These are phyloP conservation scores for Ochlodes sylvanus DNA, from an alignment of 2,888 invertebrate species.

Conservation along the genomic window DNA sequence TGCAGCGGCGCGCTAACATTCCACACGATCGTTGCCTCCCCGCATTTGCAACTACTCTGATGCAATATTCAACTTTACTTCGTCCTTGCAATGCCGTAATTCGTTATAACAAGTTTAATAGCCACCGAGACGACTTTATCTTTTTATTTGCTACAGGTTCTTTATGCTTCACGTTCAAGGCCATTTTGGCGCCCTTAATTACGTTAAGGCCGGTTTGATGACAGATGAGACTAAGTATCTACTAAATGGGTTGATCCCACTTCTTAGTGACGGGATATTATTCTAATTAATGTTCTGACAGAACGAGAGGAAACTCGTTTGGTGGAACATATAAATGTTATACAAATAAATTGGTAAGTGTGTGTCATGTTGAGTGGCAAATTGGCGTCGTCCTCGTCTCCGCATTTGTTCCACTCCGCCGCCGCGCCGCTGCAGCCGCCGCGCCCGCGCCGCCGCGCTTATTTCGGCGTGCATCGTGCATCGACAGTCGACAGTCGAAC, in stretches of 20 bases:
- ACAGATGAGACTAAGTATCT: constrained; percentile 53
- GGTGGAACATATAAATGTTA: constrained; percentile 68
- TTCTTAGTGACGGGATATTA: constrained; percentile 41
- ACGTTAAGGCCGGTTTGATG: constrained; percentile 60
- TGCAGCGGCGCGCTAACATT: constrained; percentile 68
- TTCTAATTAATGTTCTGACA: constrained; percentile 39
- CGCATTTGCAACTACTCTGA: constrained; percentile 74
- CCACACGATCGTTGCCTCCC: constrained; percentile 80
- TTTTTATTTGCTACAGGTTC: constrained; percentile 68
- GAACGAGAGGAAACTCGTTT: constrained; percentile 55
- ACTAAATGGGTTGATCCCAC: constrained; percentile 54
- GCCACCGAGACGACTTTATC: constrained; percentile 73
- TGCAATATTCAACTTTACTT: constrained; percentile 85
- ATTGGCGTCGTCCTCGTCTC: constrained; percentile 72
- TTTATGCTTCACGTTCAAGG: constrained; percentile 69
- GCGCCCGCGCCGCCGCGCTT: not conserved
- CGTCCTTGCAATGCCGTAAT: constrained; percentile 85
- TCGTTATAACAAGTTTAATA: constrained; percentile 81
- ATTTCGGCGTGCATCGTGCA: constrained; percentile 47
- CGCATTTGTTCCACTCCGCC: constrained; percentile 68
- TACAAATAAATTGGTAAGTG: constrained; percentile 70
- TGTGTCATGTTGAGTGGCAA: constrained; percentile 73
- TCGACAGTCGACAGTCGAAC: constrained; percentile 48
- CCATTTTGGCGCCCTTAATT: constrained; percentile 73
- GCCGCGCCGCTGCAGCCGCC: not conserved